Evolutionary conservation across 2,888 invertebrate genomes (phyloP).

Genomic region (Podabrus alpinus): DNA sequence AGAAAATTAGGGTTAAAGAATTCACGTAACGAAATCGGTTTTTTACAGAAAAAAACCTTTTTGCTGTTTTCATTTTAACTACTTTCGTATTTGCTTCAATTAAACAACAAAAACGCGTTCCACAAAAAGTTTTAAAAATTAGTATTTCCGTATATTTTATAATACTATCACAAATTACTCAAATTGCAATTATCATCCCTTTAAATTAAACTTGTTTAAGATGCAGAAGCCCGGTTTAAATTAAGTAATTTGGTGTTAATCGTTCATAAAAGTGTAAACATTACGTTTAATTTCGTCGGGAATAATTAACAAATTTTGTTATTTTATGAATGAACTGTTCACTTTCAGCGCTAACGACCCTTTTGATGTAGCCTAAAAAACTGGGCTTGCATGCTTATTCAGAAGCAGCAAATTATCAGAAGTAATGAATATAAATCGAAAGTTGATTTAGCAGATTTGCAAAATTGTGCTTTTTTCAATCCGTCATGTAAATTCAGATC

Average conservation of each 20-base stretch:
- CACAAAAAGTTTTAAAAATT: not conserved
- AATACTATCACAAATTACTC: no score
- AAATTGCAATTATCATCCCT: not conserved
- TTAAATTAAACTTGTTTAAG: not conserved
- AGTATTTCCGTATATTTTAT: no score
- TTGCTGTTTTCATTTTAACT: not conserved
- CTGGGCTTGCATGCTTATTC: not conserved
- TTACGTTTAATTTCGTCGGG: not conserved
- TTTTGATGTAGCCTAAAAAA: not conserved
- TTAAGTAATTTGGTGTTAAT: not conserved
- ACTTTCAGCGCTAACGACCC: not conserved
- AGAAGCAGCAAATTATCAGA: not conserved
- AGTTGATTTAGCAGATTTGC: slow-evolving; percentile 13
- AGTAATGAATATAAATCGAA: slow-evolving; percentile 27
- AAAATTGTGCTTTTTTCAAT: not conserved
- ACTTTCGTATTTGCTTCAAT: not conserved
- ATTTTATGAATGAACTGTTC: not conserved
- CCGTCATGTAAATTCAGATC: slow-evolving; percentile 3
- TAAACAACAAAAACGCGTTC: not conserved
- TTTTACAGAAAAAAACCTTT: not conserved
- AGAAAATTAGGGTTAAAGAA: not conserved
- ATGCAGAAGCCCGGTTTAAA: not conserved
- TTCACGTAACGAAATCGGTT: not conserved
- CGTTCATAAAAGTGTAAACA: not conserved
- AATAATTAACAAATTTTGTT: not conserved